Evolutionary conservation across 2,113 vertebrate genomes (phyloP).

Genomic region (Xerus inauris): DNA sequence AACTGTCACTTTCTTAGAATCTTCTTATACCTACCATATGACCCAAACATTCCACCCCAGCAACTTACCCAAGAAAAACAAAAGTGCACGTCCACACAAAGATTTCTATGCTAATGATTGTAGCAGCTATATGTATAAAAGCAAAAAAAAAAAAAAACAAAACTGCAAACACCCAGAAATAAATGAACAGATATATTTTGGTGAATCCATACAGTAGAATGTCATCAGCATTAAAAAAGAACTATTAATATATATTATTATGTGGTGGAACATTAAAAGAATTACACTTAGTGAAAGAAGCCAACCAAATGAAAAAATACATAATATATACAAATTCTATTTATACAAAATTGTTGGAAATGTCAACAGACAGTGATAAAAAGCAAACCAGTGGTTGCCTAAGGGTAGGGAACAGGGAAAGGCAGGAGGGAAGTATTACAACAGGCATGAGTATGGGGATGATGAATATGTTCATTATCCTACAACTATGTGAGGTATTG

Average conservation of each 20-base stretch:
- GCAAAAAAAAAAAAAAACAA: neutral
- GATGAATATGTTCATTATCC: neutral
- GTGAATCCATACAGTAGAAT: neutral
- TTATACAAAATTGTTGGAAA: neutral
- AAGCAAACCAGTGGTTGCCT: neutral
- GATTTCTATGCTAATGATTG: neutral
- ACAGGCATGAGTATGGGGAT: neutral
- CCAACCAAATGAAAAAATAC: conserved; percentile 8
- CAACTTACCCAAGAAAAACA: conserved; percentile 36
- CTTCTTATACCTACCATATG: neutral
- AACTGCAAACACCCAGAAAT: neutral
- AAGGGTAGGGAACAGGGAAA: neutral
- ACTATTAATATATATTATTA: neutral
- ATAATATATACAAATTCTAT: neutral
- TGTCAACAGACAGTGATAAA: neutral
- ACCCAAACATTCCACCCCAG: neutral
- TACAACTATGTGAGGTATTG: neutral
- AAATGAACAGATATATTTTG: neutral
- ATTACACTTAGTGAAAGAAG: neutral
- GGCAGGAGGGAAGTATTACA: neutral
- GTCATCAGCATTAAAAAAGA: neutral
- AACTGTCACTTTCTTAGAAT: neutral
- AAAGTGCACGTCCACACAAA: neutral
- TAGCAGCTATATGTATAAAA: neutral
- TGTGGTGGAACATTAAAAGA: conserved; percentile 16